These are phyloP conservation scores for Puffinus mauretanicus DNA, from an alignment of 2,113 vertebrate species.

Conservation along the genomic window DNA sequence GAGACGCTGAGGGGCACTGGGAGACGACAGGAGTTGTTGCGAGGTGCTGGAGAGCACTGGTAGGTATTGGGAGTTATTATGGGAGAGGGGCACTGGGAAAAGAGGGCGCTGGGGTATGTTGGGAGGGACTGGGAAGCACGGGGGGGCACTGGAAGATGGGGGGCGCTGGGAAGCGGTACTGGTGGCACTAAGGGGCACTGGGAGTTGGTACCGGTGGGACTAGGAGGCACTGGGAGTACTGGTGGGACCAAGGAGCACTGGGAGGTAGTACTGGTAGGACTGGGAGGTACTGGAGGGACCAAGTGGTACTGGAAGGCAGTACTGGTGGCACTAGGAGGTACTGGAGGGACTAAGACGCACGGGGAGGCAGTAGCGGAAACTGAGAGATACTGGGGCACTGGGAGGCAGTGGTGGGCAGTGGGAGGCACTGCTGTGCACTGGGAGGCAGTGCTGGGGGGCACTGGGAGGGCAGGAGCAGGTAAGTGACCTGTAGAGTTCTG, in stretches of 20 bases:
- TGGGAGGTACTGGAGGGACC: too few species aligned
- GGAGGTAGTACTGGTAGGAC: background rate
- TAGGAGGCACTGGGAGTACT: too few species aligned
- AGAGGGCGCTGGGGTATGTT: background rate
- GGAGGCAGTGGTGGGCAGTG: too few species aligned
- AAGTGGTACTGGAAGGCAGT: background rate
- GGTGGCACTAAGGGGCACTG: too few species aligned
- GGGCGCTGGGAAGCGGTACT: too few species aligned
- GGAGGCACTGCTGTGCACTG: background rate
- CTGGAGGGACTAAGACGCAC: background rate
- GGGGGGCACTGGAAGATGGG: background rate
- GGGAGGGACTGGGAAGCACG: background rate
- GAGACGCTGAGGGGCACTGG: background rate
- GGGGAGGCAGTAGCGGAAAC: too few species aligned
- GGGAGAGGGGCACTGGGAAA: background rate
- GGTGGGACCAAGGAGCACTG: background rate
- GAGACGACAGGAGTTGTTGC: too few species aligned
- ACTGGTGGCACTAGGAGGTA: too few species aligned
- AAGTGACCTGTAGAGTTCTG: background rate
- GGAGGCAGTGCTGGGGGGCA: background rate
- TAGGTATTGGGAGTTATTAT: fast-evolving
- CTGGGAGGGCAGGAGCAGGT: background rate
- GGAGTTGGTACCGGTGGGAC: background rate
- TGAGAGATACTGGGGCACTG: too few species aligned
- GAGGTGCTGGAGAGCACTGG: background rate